Base-by-base conservation (phyloP, 2,888 invertebrate genomes). In the Dicroscelio sp. region DNA sequence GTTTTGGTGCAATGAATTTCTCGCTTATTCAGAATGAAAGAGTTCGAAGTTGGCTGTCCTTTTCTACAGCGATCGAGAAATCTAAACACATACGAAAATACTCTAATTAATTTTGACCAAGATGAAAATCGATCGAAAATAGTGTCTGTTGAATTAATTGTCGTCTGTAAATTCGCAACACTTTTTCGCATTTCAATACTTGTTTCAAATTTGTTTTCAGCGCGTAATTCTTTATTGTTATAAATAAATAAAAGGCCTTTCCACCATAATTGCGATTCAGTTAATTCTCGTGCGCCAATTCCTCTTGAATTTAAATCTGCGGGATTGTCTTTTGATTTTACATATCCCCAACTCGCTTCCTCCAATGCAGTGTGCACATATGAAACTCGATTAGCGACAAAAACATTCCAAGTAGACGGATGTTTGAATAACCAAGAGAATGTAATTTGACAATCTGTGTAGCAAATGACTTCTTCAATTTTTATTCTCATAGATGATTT, bases 271-370 rank as follows among this genome's bases (percentile, higher is more conserved):
- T 35, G 4, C 2, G 71, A 48, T n/a, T n/a, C n/a, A n/a, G n/a
- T n/a, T n/a, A n/a, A n/a, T n/a, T 58, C 58, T 8, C 14, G 2
- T 0, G n/a, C 1, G 1, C 58, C 3, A 25, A 75, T 75, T 1
- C 79, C 79, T 4, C 79, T 25, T 2, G 79, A 79, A 65, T 79
- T 79, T 6, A 79, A 31, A 48, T 79, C 79, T 12, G 79, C 65
- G 2, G 65, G 65, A 31, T 79, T 79, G 0, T 31, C 10, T 48
- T 31, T 48, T 23, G 79, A 79, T 17, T 65, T 65, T 4, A 79
- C 25, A n/a, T 79, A 33, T 0, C 43, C 52, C 79, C 79, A 79
- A 10, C 12, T 6, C 0, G 25, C 33, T 0, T 65, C 30, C 0
- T 48, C 65, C 0, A 52, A 8, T 12, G 0, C 0, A 0, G 63